These are phyloP conservation scores for Escarpia spicata DNA, from an alignment of 2,888 invertebrate genomes.

Conservation along the genomic window DNA sequence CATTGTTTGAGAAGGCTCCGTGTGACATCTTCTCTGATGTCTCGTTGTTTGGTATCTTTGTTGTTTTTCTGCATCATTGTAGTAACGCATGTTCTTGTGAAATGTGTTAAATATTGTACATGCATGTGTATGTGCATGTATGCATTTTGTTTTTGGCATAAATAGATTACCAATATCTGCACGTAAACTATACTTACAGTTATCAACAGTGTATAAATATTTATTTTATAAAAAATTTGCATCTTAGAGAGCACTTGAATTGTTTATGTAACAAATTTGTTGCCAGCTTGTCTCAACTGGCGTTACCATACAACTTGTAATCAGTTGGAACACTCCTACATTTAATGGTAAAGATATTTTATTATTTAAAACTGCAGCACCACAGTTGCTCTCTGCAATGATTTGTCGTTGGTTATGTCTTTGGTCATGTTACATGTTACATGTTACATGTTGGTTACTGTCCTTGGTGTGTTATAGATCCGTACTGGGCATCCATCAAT, in stretches of 20 bases:
- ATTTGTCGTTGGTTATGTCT: no score
- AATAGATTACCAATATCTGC: background rate
- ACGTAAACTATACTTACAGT: background rate
- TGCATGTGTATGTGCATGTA: conserved; percentile 25
- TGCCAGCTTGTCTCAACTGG: background rate
- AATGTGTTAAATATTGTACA: conserved; percentile 24
- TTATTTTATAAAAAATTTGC: background rate
- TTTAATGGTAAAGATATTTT: no score
- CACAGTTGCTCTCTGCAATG: no score
- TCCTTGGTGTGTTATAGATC: conserved; percentile 72
- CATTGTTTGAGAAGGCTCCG: background rate
- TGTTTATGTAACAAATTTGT: background rate
- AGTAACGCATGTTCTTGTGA: background rate
- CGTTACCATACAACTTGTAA: no score
- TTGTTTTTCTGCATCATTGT: background rate
- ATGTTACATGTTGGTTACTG: background rate
- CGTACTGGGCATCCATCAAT: conserved; percentile 95
- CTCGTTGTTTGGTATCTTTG: background rate
- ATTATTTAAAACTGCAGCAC: no score
- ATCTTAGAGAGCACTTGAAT: background rate
- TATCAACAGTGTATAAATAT: no score
- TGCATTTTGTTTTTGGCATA: background rate
- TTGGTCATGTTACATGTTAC: background rate
- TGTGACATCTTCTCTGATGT: background rate
- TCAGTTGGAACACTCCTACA: no score